These are phyloP conservation scores for Apogon hyalosoma DNA, from an alignment of 2,797 vertebrate genomes.

Conservation along the genomic window DNA sequence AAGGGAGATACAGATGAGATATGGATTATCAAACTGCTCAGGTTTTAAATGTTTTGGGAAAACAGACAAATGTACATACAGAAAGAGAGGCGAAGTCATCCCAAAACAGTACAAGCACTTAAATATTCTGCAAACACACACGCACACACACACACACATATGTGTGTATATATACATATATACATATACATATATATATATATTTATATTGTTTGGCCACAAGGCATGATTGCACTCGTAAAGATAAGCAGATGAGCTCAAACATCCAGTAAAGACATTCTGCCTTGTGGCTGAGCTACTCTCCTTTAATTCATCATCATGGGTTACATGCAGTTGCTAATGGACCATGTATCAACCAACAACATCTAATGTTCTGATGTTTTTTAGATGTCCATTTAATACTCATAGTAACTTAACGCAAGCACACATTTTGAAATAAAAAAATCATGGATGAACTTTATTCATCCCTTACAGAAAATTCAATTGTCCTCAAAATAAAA, in stretches of 20 bases:
- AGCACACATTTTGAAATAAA: background rate
- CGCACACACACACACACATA: background rate
- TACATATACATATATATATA: no score
- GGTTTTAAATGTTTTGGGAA: conserved; percentile 45
- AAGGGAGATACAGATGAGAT: conserved; percentile 42
- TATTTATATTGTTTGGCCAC: no score
- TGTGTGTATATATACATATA: no score
- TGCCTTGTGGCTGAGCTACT: conserved; percentile 27
- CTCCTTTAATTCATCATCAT: conserved; percentile 9
- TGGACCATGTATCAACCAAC: background rate
- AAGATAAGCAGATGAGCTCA: conserved; percentile 10
- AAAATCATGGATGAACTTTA: background rate
- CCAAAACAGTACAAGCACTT: conserved; percentile 9
- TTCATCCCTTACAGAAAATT: no score
- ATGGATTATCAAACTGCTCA: conserved; percentile 59
- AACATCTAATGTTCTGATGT: background rate
- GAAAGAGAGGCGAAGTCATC: conserved; percentile 1
- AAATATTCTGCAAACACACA: conserved; percentile 22
- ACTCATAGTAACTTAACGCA: background rate
- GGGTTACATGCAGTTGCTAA: conserved; percentile 13
- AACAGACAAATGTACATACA: conserved; percentile 22
- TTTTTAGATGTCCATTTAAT: conserved; percentile 12
- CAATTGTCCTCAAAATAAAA: no score
- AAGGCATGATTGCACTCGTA: conserved; percentile 18
- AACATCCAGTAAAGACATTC: conserved; percentile 12